Evolutionary conservation across 2,113 vertebrate genomes (phyloP).

Genomic region (Climacteris rufus): DNA sequence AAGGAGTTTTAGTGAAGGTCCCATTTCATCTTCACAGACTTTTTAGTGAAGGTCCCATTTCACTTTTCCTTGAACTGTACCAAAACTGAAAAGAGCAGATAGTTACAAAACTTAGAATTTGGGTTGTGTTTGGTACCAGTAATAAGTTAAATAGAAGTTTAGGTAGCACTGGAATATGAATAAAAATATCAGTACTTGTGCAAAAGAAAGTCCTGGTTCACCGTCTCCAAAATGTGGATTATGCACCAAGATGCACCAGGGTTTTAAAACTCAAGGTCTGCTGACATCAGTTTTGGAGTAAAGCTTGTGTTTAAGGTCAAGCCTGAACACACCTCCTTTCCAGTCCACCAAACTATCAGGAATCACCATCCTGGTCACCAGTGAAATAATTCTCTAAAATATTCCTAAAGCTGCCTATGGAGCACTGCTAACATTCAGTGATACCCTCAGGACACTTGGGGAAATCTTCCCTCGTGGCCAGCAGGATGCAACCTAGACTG

Average conservation of each 20-base stretch:
- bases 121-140: not conserved
- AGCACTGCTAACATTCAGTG: not conserved
- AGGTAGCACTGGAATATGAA: not conserved
- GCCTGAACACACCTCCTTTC: not conserved
- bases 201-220: not conserved
- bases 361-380: not conserved
- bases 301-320: not conserved
- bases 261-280: not conserved
- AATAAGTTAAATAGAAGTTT: not conserved
- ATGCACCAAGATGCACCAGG: not conserved
- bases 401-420: not conserved
- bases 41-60: not conserved
- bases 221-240: not conserved
- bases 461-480: not conserved
- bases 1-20: not conserved
- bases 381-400: not conserved
- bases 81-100: not conserved
- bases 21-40: too few species aligned
- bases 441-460: not conserved
- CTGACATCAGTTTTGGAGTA: not conserved
- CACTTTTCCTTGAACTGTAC: not conserved
- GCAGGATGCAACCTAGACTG: not conserved
- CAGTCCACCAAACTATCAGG: not conserved
- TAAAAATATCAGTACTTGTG: not conserved
- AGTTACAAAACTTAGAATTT: not conserved